phyloP scores from a whole-genome alignment of 64 coral and sea anemone species.

The Orbicella faveolata region DNA sequence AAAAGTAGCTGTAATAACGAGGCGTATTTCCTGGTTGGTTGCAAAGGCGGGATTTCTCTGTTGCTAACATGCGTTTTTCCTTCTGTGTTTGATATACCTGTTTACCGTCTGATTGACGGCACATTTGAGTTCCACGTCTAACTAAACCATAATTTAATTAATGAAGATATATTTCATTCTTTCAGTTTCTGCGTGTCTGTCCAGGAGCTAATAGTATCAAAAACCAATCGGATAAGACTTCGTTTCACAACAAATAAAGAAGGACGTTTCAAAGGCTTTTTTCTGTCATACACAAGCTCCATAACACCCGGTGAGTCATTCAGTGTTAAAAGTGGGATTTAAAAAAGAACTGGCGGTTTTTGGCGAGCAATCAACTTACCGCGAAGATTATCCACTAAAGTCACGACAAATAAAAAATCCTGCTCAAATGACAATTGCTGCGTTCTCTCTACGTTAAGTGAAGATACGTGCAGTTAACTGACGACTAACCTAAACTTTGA shows the following conservation, averaged over 20 bases:
- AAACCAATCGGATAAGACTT: conserved; percentile 54
- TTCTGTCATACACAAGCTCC: conserved; percentile 62
- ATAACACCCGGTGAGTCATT: conserved; percentile 66
- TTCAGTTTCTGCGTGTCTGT: conserved; percentile 46
- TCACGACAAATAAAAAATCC: too few species aligned
- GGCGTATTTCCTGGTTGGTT: not conserved
- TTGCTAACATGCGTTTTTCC: not conserved
- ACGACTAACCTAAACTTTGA: too few species aligned
- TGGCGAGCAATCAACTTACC: too few species aligned
- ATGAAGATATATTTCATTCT: not conserved
- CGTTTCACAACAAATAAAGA: conserved; percentile 46
- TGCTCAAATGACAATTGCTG: too few species aligned
- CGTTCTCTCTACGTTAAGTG: too few species aligned
- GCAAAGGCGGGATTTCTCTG: not conserved
- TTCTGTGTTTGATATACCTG: not conserved
- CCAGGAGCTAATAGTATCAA: conserved; percentile 46
- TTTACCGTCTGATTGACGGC: not conserved
- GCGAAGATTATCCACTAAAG: too few species aligned
- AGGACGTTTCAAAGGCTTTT: conserved; percentile 70
- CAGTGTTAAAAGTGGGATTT: too few species aligned
- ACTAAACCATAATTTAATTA: not conserved
- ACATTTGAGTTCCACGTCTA: not conserved
- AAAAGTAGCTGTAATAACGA: too few species aligned
- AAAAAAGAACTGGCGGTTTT: too few species aligned
- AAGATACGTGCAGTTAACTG: too few species aligned